These are phyloP conservation scores for Ormia ochracea DNA, from an alignment of 2,888 invertebrate species.

Conservation along the genomic window DNA sequence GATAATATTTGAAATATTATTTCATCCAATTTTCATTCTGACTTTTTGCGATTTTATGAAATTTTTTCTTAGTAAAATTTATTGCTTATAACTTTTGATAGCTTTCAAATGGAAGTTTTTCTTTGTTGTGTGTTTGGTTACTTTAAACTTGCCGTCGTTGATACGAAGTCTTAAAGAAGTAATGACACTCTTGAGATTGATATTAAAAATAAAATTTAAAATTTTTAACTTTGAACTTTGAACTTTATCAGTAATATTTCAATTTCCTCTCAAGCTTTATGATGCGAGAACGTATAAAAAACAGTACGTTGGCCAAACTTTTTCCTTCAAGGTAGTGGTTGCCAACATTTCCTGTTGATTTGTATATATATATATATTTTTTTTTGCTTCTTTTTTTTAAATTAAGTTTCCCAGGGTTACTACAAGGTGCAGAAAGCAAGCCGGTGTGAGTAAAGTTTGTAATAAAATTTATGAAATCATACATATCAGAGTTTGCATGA, in stretches of 20 bases:
- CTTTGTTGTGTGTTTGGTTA: background rate
- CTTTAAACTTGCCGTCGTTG: conserved; percentile 16
- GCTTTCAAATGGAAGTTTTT: conserved; percentile 17
- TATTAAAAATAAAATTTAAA: conserved; percentile 44
- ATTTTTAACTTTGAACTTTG: background rate
- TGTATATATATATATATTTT: conserved; percentile 1
- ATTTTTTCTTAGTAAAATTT: conserved; percentile 13
- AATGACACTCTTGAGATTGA: conserved; percentile 58
- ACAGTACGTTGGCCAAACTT: conserved; percentile 34
- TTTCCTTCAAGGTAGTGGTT: conserved; percentile 5
- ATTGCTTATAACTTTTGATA: conserved; percentile 36
- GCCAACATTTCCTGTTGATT: too few relatives aligned
- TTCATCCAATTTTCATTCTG: background rate
- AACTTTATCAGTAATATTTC: conserved; percentile 42
- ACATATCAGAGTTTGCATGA: conserved; percentile 15
- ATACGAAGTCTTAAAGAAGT: conserved; percentile 47
- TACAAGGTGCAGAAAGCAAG: background rate
- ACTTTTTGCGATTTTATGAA: background rate
- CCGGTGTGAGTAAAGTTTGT: background rate
- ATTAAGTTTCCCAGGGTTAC: conserved; percentile 58
- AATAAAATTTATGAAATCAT: conserved; percentile 27
- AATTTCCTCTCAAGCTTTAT: conserved; percentile 4
- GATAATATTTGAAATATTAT: too few relatives aligned
- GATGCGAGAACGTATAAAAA: background rate
- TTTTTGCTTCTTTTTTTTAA: conserved; percentile 25